phyloP scores from a whole-genome alignment of 1,140 invertebrate species.

The Mycetomoellerius zeteki region DNA sequence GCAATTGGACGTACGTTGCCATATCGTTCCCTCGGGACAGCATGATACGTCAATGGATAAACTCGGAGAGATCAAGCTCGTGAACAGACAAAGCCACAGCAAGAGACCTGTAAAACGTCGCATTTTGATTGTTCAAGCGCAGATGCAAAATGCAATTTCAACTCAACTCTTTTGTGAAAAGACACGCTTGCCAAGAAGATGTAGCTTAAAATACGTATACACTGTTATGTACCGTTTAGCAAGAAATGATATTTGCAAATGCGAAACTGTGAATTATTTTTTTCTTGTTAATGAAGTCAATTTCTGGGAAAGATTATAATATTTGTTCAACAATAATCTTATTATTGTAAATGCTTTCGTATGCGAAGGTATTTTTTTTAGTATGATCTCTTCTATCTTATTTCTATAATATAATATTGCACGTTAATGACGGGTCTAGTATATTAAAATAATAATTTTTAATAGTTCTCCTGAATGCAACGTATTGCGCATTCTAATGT shows the following conservation, averaged over 20 bases:
- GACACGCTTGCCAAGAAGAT: neutral
- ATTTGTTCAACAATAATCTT: neutral
- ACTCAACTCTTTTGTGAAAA: neutral
- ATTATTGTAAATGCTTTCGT: neutral
- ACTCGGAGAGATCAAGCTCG: constrained; percentile 9
- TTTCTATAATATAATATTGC: neutral
- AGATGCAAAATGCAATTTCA: neutral
- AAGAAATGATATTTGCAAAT: neutral
- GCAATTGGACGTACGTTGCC: constrained; percentile 67
- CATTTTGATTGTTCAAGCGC: neutral
- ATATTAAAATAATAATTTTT: neutral
- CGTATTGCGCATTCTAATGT: neutral
- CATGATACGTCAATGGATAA: constrained; percentile 61
- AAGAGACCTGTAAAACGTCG: constrained; percentile 36
- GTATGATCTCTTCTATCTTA: neutral
- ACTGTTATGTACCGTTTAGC: neutral
- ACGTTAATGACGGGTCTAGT: neutral
- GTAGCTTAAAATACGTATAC: neutral
- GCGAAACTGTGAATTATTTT: constrained; percentile 5
- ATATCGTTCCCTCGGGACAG: constrained; percentile 53
- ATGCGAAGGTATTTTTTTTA: neutral
- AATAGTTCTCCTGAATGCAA: neutral
- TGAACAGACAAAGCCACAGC: constrained; percentile 45
- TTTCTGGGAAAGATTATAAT: neutral
- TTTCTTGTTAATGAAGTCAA: constrained; percentile 38